These are phyloP conservation scores for Dicranocentrus wangi DNA, from an alignment of 2,888 invertebrate genomes.

Conservation along the genomic window DNA sequence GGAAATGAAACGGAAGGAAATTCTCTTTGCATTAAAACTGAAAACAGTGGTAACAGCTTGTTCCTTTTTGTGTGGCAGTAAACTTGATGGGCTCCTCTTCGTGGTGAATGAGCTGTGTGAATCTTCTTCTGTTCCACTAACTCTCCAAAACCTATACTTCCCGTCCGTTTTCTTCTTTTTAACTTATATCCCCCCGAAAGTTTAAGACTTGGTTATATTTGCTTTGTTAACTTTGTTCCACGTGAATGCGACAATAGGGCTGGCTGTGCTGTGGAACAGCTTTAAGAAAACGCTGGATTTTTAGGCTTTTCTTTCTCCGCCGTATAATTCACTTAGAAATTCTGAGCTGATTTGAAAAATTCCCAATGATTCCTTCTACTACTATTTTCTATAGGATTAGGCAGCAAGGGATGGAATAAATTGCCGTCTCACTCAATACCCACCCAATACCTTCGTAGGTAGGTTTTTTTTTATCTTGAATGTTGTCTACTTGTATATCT, in stretches of 20 bases:
- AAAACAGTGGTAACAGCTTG: slow-evolving; percentile 63
- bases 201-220: slow-evolving; percentile 38
- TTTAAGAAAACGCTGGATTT: neutral
- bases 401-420: slow-evolving; percentile 45
- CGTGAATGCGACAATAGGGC: slow-evolving; percentile 29
- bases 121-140: slow-evolving; percentile 28
- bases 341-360: slow-evolving; percentile 40
- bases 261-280: slow-evolving; percentile 18
- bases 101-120: slow-evolving; percentile 43
- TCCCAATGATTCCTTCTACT: slow-evolving; percentile 33
- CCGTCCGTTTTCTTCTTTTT: slow-evolving; percentile 35
- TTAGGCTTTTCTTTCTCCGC: slow-evolving; percentile 16
- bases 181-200: slow-evolving; percentile 24
- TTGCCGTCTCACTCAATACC: slow-evolving; percentile 32
- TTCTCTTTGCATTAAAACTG: slow-evolving; percentile 58
- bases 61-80: slow-evolving; percentile 29
- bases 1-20: slow-evolving; percentile 51
- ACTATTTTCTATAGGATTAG: slow-evolving; percentile 34
- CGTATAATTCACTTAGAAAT: slow-evolving; percentile 34
- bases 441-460: neutral
- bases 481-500: slow-evolving; percentile 22
- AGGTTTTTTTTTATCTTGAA: too few species aligned
- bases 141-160: too few species aligned
- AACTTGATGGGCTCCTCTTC: slow-evolving; percentile 41
- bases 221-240: slow-evolving; percentile 21